Base-by-base conservation (phyloP, 2,888 invertebrate species). In the Polyploca ridens region DNA sequence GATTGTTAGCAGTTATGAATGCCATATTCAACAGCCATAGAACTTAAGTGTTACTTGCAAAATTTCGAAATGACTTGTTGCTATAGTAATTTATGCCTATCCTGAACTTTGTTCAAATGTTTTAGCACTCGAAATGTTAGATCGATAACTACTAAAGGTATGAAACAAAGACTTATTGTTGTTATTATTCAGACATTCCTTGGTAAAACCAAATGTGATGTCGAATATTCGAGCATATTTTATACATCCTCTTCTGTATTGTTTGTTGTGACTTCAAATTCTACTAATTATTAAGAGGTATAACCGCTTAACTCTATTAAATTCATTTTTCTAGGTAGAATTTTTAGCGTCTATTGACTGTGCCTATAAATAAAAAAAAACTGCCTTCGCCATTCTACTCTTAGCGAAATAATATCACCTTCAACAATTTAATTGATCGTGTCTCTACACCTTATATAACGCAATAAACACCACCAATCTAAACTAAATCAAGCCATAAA, bases 61-160 rank as follows among this genome's bases (percentile, higher is more conserved):
- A 10, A 54, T 44, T 13, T 44, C 38, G 61, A 61, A 41, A 19
- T 41, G 5, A 14, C 19, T 41, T 60, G 10, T n/a, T 54, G 19
- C n/a, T 49, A 19, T 41, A 41, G 14, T 44, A 81, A 87, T 88
- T 86, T 88, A 87, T 85, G 79, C 71, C 67, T 76, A 69, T 79
- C 69, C 81, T 90, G 88, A 89, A 88, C 89, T 90, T 89, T 89
- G 77, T 19, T n/a, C n/a, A 69, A 75, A 77, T 79, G 75, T 81
- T 81, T 27, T 73, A 77, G 66, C 74, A 78, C 79, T 76, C 72
- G 76, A 86, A 88, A 86, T 86, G 81, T 74, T 81, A 86, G 75
- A 83, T 79, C 77, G 81, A 82, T 79, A 74, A 77, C 77, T 77
- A 80, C 83, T 54, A 54, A 19, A 54, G 79, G 73, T 69, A 76